Evolutionary conservation across 2,888 invertebrate genomes (phyloP), one percentile per base, ranked within the genome.

Genomic region (Hirtodrosophila cameraria): DNA sequence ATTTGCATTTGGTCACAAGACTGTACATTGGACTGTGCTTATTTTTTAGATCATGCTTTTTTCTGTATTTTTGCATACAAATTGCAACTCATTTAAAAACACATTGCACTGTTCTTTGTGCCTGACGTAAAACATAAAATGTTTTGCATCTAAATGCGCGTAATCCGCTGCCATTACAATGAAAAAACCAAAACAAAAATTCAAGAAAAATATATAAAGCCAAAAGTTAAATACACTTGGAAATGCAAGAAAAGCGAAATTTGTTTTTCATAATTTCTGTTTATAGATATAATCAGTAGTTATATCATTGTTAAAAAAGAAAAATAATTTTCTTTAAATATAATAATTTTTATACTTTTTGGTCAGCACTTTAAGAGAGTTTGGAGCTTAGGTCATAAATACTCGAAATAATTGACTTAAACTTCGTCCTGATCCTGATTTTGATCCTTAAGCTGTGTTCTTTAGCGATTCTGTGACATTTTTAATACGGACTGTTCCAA

Each of bases 121-220:
- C 60, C 50, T 76, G 84, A 84, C 73, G 85, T 81, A 81, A 72
- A 84, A 57, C 13, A 30, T 43, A 11, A 52, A 59, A 58, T 60
- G 45, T 53, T 46, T 38, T 67, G 49, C 63, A 75, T 33, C 31
- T 20, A 61, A 64, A 67, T 63, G 62, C 71, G 62, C 75, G 75
- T 63, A 63, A 53, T 59, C 36, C 27, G 45, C 27, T 61, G 61
- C 42, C 77, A 76, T 23, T 50, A 46, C 43, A 61, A 63, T 41
- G 41, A 48, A 57, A n/a, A 43, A 45, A 53, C 39, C 38, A 49
- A 64, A 59, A 65, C 20, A 69, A 68, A 23, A 2, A 20, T 20
- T 25, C 27, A 1, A 2, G 9, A 25, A 27, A n/a, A 7, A 3
- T 3, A n/a, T 12, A 13, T 1, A 6, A 5, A 1, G 4, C n/a